A percentile compares a stretch with the other conserved stretches of the same genome.
These are phyloP conservation scores for Passer domesticus DNA, from an alignment of 2,113 vertebrate genomes.

Conservation along the genomic window DNA sequence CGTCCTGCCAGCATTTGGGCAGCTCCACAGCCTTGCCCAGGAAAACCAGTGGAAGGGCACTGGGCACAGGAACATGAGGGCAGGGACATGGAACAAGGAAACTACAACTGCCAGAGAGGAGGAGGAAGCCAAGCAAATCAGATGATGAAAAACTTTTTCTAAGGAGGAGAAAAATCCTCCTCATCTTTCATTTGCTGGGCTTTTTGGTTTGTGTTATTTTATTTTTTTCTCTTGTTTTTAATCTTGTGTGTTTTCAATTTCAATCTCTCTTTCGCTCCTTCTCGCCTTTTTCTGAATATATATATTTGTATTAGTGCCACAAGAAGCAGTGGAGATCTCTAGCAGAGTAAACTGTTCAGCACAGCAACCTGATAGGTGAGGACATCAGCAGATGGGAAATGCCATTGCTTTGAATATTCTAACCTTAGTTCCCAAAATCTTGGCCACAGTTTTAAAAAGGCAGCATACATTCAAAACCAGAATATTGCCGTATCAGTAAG, in stretches of 20 bases:
- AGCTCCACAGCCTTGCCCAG: neutral
- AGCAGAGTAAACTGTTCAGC: neutral
- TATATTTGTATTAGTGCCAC: neutral
- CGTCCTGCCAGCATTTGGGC: neutral
- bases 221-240: neutral
- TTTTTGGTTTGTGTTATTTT: neutral
- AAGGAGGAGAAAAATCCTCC: neutral
- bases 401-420: neutral
- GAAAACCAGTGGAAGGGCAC: neutral
- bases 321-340: neutral
- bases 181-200: neutral
- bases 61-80: neutral
- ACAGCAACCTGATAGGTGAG: neutral
- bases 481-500: neutral
- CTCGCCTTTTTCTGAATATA: neutral
- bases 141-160: neutral
- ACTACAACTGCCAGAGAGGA: neutral
- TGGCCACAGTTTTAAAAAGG: neutral
- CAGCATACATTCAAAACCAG: neutral
- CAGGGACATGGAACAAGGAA: neutral
- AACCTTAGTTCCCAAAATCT: neutral
- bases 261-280: neutral
- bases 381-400: slow-evolving; percentile 25
- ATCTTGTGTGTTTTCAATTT: slow-evolving; percentile 43
- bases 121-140: neutral